These are phyloP conservation scores for Brachionus koreanus DNA, from an alignment of 1,140 invertebrate species.

Conservation along the genomic window DNA sequence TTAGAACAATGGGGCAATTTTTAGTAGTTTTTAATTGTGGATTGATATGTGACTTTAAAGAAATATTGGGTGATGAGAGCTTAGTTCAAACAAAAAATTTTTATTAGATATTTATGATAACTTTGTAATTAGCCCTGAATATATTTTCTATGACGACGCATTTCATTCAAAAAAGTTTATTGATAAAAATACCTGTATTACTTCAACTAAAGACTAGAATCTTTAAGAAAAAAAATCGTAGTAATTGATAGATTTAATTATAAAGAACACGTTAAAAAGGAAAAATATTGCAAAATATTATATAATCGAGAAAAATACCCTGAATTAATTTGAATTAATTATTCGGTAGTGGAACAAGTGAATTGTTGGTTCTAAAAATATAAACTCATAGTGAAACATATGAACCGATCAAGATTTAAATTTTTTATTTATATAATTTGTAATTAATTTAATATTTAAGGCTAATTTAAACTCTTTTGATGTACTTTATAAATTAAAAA, in stretches of 20 bases:
- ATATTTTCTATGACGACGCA: neutral
- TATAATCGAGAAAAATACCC: neutral
- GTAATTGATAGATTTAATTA: neutral
- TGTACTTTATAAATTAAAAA: no score
- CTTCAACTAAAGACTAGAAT: neutral
- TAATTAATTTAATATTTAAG: neutral
- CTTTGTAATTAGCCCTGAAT: neutral
- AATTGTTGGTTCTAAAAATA: neutral
- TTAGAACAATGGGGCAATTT: no score
- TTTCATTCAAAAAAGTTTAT: neutral
- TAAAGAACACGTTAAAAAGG: neutral
- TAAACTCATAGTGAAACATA: neutral
- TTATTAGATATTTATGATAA: no score
- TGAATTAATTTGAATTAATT: neutral
- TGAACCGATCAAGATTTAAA: neutral
- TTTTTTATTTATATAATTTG: neutral
- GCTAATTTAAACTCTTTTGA: neutral
- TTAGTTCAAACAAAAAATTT: no score
- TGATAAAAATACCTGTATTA: neutral
- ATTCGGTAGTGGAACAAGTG: neutral
- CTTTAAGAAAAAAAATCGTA: neutral
- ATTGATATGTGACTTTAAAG: no score
- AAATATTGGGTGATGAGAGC: no score
- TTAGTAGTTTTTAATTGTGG: no score
- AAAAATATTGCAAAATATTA: neutral